Conservation (phyloP, 2,113 vertebrate genomes). For the Pseudorhombus dupliciocellatus region DNA sequence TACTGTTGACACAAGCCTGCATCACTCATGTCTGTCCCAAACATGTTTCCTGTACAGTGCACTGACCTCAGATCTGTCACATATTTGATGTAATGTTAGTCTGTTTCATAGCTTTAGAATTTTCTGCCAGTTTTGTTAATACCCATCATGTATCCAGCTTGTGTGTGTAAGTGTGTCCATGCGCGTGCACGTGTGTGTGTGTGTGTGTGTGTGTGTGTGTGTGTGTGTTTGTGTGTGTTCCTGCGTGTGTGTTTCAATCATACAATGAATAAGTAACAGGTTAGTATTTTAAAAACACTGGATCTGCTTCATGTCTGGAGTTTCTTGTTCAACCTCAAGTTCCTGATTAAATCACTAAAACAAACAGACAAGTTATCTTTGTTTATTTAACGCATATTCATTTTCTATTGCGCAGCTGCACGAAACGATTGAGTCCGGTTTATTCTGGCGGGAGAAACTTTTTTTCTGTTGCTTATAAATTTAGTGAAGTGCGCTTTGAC, state of each 20-base stretch:
- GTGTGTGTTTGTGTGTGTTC: not conserved
- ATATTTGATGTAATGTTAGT: conserved; percentile 38
- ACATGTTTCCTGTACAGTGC: conserved; percentile 8
- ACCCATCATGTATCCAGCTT: not conserved
- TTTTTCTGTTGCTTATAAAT: not conserved
- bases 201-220: not conserved
- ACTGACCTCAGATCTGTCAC: conserved; percentile 33
- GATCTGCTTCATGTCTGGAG: conserved; percentile 13
- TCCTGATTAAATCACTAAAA: conserved; percentile 53
- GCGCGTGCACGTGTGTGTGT: not conserved
- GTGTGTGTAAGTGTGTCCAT: not conserved
- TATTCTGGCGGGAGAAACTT: too few relatives aligned
- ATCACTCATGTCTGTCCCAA: not conserved
- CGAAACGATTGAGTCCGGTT: too few relatives aligned
- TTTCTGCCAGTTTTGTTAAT: not conserved
- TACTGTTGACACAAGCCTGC: conserved; percentile 1
- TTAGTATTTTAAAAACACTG: conserved; percentile 28
- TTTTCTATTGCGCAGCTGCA: too few relatives aligned
- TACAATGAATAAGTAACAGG: not conserved
- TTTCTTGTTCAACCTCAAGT: conserved; percentile 11
- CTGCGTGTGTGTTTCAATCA: not conserved
- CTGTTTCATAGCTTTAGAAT: conserved; percentile 17
- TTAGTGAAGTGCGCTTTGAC: not conserved
- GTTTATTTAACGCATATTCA: too few relatives aligned
- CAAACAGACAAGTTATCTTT: not conserved